phyloP scores from a whole-genome alignment of 2,888 invertebrate genomes.

The Drosophila peninsularis region DNA sequence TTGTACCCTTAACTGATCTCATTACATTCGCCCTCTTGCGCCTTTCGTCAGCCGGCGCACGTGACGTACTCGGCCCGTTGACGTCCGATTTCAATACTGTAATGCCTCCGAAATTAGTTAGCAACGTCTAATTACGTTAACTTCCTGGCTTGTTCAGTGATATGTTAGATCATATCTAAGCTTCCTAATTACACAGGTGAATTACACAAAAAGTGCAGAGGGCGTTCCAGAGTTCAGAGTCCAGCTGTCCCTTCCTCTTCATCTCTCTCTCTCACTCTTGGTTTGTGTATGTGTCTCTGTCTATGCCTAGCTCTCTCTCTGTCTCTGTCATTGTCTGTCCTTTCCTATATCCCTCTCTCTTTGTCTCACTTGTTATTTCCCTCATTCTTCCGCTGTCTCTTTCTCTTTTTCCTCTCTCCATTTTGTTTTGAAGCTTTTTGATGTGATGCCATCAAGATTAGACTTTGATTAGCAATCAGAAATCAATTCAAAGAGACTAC shows the following conservation, averaged over 20 bases:
- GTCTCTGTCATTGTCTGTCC: not conserved
- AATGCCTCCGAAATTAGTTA: slow-evolving; percentile 22
- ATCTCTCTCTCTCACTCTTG: not conserved
- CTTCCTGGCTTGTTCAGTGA: slow-evolving; percentile 16
- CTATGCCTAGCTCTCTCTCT: not conserved
- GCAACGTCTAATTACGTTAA: not conserved
- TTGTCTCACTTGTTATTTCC: not conserved
- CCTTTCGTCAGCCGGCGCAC: not conserved
- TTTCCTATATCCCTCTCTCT: not conserved
- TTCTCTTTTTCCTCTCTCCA: not conserved
- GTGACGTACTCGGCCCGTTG: slow-evolving; percentile 34
- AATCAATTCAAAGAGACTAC: not conserved
- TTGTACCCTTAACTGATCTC: slow-evolving; percentile 28
- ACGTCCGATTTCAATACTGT: slow-evolving; percentile 19
- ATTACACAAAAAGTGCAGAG: too few relatives aligned
- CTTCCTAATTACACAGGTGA: too few relatives aligned
- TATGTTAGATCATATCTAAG: slow-evolving; percentile 2
- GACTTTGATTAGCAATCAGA: not conserved
- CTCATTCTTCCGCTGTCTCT: not conserved
- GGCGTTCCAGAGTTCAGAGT: too few relatives aligned
- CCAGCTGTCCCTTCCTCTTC: not conserved
- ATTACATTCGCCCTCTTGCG: not conserved
- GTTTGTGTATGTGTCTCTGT: not conserved
- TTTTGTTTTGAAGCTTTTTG: not conserved
- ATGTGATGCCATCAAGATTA: slow-evolving; percentile 1